phyloP scores from a whole-genome alignment of 1,140 invertebrate species.

The Drosophila ambigua region DNA sequence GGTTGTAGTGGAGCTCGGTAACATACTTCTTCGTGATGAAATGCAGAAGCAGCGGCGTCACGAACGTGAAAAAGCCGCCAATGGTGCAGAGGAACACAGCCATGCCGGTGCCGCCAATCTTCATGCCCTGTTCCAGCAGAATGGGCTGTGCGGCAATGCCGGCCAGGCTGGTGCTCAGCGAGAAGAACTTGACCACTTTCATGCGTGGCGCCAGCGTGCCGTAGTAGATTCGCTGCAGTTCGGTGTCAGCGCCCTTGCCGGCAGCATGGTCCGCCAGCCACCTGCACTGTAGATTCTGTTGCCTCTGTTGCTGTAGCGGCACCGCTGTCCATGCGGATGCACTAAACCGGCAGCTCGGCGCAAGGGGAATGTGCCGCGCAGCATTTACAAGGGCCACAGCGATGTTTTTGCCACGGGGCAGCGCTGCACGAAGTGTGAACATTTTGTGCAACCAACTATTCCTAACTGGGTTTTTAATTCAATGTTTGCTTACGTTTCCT shows the following conservation, averaged over 20 bases:
- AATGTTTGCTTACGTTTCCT: background rate
- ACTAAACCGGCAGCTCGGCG: conserved; percentile 18
- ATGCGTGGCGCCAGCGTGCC: conserved; percentile 89
- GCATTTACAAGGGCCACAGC: conserved; percentile 11
- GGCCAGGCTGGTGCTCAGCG: conserved; percentile 89
- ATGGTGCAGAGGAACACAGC: conserved; percentile 87
- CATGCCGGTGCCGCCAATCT: conserved; percentile 85
- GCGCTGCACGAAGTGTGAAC: conserved; percentile 44
- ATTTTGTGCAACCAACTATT: conserved; percentile 24
- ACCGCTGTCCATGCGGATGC: conserved; percentile 12
- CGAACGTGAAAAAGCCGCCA: conserved; percentile 91
- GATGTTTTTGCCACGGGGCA: conserved; percentile 46
- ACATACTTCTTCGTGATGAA: conserved; percentile 94
- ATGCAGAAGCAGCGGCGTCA: conserved; percentile 93
- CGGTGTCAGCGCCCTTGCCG: conserved; percentile 1
- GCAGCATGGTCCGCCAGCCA: conserved; percentile 3
- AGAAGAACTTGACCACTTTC: conserved; percentile 91
- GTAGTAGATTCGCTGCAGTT: conserved; percentile 85
- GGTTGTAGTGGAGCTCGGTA: conserved; percentile 89
- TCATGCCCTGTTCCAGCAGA: conserved; percentile 86
- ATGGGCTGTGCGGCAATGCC: conserved; percentile 90
- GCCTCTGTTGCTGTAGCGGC: conserved; percentile 13
- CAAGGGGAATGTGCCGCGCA: conserved; percentile 8
- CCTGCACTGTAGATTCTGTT: conserved; percentile 24
- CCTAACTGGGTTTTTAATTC: conserved; percentile 1